Evolutionary conservation across 23 tunicate species (phyloP).

Genomic region (Halocynthia aurantium): DNA sequence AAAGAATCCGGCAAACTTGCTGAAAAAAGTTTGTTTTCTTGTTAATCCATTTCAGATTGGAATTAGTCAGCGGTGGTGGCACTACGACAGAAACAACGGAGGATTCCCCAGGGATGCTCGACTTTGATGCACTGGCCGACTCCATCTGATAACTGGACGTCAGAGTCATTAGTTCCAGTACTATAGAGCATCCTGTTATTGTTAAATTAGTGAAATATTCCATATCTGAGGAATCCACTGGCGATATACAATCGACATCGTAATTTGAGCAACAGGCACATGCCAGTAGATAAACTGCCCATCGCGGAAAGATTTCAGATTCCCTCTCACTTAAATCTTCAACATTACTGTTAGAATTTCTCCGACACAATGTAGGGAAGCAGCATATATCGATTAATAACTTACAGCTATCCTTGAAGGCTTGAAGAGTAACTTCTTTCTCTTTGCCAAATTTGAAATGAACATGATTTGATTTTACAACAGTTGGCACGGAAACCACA

Average conservation of each 20-base stretch:
- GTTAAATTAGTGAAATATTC: conserved; percentile 4
- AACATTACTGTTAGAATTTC: background rate
- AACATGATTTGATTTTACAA: background rate
- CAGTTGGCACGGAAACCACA: too few relatives aligned
- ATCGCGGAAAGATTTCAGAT: background rate
- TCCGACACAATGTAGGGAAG: conserved; percentile 6
- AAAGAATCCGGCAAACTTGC: conserved; percentile 35
- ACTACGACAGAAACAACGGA: conserved; percentile 41
- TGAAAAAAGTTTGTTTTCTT: conserved; percentile 41
- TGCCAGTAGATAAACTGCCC: conserved; percentile 8
- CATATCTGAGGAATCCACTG: background rate
- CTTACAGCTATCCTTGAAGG: conserved; percentile 12
- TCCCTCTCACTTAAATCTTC: background rate
- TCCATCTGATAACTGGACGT: background rate
- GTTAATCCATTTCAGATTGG: conserved; percentile 21
- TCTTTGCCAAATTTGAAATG: background rate
- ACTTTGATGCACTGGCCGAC: background rate
- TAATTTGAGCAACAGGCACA: conserved; percentile 2
- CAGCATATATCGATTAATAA: conserved; percentile 17
- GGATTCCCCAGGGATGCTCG: background rate
- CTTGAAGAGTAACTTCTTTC: background rate
- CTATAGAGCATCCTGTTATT: conserved; percentile 12
- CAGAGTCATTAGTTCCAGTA: conserved; percentile 14
- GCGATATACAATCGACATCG: conserved; percentile 3
- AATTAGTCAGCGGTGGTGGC: conserved; percentile 40